Evolutionary conservation across 2,888 invertebrate genomes (phyloP).

Genomic region (Hedya salicella): DNA sequence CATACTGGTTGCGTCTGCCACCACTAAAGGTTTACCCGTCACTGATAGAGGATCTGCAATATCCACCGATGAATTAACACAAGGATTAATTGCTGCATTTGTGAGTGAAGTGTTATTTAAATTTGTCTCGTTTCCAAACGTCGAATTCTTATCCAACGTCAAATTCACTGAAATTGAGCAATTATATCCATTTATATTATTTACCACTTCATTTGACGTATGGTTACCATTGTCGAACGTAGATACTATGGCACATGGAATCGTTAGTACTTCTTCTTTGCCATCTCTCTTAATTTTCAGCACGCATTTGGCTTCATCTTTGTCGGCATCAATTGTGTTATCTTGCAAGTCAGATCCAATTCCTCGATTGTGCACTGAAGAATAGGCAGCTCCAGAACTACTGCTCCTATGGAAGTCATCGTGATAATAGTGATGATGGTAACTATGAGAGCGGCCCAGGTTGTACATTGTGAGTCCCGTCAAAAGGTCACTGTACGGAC

Average conservation of each 20-base stretch:
- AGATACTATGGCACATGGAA: slow-evolving; percentile 48
- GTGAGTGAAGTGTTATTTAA: neutral
- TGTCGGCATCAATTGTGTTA: neutral
- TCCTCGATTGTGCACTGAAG: neutral
- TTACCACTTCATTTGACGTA: slow-evolving; percentile 10
- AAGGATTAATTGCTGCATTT: slow-evolving; percentile 8
- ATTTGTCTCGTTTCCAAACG: neutral
- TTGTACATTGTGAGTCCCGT: slow-evolving; percentile 48
- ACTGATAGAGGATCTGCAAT: slow-evolving; percentile 44
- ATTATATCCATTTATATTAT: neutral
- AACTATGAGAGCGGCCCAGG: slow-evolving; percentile 44
- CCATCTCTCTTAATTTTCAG: slow-evolving; percentile 30
- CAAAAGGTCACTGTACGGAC: slow-evolving; percentile 45
- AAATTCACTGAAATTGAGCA: slow-evolving; percentile 27
- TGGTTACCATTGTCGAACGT: slow-evolving; percentile 40
- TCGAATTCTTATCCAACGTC: neutral
- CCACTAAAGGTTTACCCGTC: slow-evolving; percentile 34
- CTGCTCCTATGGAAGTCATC: slow-evolving; percentile 37
- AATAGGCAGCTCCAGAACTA: slow-evolving; percentile 12
- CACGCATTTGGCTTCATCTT: slow-evolving; percentile 31
- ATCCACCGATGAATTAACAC: slow-evolving; percentile 16
- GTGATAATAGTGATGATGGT: slow-evolving; percentile 44
- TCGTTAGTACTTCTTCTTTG: slow-evolving; percentile 36
- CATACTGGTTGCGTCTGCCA: slow-evolving; percentile 33
- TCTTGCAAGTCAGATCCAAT: neutral